Base-by-base conservation (phyloP, 2,113 vertebrate species). In the Neotragus pygmaeus region DNA sequence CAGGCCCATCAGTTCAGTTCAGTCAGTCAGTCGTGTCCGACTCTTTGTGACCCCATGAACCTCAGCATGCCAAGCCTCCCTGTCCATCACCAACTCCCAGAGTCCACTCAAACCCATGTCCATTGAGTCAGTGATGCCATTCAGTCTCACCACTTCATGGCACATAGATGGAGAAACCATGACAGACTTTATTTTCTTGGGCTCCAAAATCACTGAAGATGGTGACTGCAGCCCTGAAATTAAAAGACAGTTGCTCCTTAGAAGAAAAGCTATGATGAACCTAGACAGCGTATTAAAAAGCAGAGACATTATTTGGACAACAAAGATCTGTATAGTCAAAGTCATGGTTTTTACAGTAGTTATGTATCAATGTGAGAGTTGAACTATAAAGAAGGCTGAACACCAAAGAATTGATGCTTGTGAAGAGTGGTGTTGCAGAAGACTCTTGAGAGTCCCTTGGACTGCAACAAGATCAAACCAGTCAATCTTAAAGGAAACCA, bases 21-120 rank as follows among this genome's bases (percentile, higher is more conserved):
- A 33, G 28, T 62, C 28, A 33, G 6, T 62, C 28, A 62, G 28
- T 62, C 3, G 0, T 3, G 14, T 16, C 28, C 0, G 3, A 15
- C 14, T 62, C 6, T 58, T 58, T 62, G 60, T 33, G 30, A 33
- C 14, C 60, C 6, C 60, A 16, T 62, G 60, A 62, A 62, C 28
- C 3, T 0, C 28, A 16, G 28, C 28, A 62, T 7, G 3, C 60
- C 28, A 62, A 33, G 28, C 60, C 6, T 62, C 60, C 60, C 28
- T 15, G 60, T 62, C 30, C 28, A 62, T 33, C 28, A 16, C 28
- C 60, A 62, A 62, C 28, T 62, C 60, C 60, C 14, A 7, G 60
- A 62, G 60, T 62, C 14, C 60, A 62, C 60, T 14, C 60, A 62
- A 33, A 62, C 28, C 60, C 28, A 62, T 62, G 28, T 15, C 60